These are phyloP conservation scores for Eublepharis macularius DNA, from an alignment of 2,113 vertebrate genomes.

Conservation along the genomic window DNA sequence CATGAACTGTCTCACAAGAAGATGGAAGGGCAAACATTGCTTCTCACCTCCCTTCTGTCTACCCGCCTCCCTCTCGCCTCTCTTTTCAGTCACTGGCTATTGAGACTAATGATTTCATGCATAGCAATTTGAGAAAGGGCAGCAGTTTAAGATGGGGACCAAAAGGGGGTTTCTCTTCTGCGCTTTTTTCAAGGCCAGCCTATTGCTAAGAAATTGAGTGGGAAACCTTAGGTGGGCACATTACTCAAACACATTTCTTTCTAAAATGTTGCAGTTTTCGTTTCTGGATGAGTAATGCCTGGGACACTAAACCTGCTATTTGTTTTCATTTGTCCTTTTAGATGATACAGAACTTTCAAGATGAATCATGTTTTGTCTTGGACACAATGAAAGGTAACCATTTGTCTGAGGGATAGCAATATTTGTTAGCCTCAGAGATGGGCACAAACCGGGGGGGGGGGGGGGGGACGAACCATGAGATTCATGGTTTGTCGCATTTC, in stretches of 20 bases:
- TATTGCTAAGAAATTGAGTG: background rate
- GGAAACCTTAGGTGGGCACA: background rate
- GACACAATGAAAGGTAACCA: conserved; percentile 95
- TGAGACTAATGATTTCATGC: background rate
- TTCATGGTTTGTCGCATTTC: no score
- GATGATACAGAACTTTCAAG: conserved; percentile 99
- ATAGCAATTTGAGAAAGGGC: background rate
- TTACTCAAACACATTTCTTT: background rate
- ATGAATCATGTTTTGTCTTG: conserved; percentile 94
- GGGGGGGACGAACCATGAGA: no score
- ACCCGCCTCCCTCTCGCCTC: no score
- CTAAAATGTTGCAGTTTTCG: background rate
- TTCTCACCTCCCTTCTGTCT: background rate
- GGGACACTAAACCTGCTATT: background rate
- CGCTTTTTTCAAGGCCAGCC: background rate
- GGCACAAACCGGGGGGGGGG: no score
- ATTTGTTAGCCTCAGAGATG: no score
- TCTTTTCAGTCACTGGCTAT: background rate
- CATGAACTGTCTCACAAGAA: background rate
- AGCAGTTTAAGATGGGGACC: no score
- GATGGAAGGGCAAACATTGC: background rate
- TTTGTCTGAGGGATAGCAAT: fast-evolving
- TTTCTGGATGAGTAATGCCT: background rate
- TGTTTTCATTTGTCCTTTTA: conserved; percentile 56
- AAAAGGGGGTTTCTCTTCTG: background rate